phyloP scores from a whole-genome alignment of 2,797 vertebrate species.

The Pteropus rufus region DNA sequence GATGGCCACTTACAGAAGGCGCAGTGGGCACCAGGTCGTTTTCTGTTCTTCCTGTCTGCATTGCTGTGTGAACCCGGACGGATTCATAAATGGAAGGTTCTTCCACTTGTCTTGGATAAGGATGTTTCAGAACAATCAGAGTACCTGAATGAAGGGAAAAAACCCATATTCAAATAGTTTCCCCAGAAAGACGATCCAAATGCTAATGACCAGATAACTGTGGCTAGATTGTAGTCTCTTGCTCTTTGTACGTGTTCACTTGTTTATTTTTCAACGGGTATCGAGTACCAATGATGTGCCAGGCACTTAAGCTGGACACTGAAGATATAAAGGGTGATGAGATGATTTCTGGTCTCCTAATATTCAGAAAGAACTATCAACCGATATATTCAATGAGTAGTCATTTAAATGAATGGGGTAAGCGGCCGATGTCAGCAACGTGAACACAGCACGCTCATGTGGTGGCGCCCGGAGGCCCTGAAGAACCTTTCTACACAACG shows the following conservation, averaged over 20 bases:
- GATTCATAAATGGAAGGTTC: conserved; percentile 98
- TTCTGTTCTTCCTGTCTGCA: conserved; percentile 92
- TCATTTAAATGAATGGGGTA: background rate
- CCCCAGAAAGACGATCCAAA: background rate
- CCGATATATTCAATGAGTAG: background rate
- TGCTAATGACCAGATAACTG: background rate
- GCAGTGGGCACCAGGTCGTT: conserved; percentile 90
- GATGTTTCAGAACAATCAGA: conserved; percentile 91
- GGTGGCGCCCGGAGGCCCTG: rapidly evolving
- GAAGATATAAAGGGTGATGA: background rate
- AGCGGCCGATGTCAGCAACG: rapidly evolving
- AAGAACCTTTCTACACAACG: background rate
- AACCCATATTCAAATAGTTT: background rate
- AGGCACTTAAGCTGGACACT: background rate
- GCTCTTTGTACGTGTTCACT: background rate
- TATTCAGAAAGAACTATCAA: background rate
- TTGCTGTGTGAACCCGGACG: conserved; percentile 94
- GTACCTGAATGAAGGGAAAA: conserved; percentile 85
- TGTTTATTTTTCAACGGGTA: background rate
- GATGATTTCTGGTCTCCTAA: background rate
- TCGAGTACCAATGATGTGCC: rapidly evolving
- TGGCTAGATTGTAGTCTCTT: background rate
- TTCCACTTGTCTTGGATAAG: conserved; percentile 93
- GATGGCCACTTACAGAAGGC: conserved; percentile 88
- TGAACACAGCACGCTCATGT: background rate